Percentiles rank a stretch among this genome's conserved stretches.
Conservation (phyloP, 30 jellyfish, hydroid and myxozoan species). For the Morbakka virulenta region DNA sequence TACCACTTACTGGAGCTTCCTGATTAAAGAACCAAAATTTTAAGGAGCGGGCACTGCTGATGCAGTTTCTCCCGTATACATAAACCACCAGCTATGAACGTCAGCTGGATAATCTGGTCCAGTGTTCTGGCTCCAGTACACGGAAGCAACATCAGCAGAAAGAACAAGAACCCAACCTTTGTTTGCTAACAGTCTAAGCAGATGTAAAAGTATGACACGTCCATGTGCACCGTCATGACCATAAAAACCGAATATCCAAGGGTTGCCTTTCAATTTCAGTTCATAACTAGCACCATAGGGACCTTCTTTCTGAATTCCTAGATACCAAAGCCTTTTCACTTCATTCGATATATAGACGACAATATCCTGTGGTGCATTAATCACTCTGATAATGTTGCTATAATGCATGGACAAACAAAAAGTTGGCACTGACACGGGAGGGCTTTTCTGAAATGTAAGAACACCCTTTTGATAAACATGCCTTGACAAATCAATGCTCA, state of each 20-base stretch:
- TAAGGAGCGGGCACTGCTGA: too few species aligned
- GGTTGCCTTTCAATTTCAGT: too few species aligned
- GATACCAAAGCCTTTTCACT: too few species aligned
- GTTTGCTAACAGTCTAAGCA: conserved; percentile 26
- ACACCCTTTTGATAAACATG: conserved; percentile 61
- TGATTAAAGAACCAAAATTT: too few species aligned
- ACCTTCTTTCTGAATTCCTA: too few species aligned
- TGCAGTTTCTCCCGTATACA: too few species aligned
- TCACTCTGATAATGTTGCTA: conserved; percentile 62
- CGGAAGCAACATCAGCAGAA: conserved; percentile 82
- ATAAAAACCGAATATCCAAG: conserved; percentile 56
- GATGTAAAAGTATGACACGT: conserved; percentile 25
- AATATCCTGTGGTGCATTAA: conserved; percentile 67
- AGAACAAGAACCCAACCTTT: conserved; percentile 71
- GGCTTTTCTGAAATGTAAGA: conserved; percentile 46
- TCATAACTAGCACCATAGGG: too few species aligned
- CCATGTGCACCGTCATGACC: too few species aligned
- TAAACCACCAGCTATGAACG: conserved; percentile 89
- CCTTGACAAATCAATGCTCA: conserved; percentile 63
- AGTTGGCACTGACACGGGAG: conserved; percentile 41
- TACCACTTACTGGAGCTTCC: too few species aligned
- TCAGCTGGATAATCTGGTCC: conserved; percentile 83
- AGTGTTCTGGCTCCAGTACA: conserved; percentile 53
- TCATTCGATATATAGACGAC: too few species aligned
- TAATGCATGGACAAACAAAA: conserved; percentile 55